phyloP scores from a whole-genome alignment of 1,140 invertebrate genomes.

The Plectus sambesii region DNA sequence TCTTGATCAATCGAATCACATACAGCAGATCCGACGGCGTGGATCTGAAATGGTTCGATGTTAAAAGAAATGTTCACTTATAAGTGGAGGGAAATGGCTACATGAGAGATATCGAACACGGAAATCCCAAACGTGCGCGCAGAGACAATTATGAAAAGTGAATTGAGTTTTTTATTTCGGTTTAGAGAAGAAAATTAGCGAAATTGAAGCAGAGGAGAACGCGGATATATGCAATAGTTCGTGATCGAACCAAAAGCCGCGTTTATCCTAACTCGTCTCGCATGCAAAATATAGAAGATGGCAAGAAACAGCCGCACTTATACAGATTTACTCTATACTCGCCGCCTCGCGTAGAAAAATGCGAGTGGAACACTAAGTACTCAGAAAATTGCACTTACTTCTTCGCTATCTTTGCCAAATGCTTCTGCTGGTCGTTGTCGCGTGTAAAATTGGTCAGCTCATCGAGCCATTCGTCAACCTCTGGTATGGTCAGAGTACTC shows the following conservation, averaged over 20 bases:
- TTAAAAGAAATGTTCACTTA: too few relatives aligned
- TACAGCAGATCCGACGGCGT: conserved; percentile 72
- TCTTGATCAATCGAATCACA: conserved; percentile 72
- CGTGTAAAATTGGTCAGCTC: conserved; percentile 63
- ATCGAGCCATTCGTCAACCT: conserved; percentile 64
- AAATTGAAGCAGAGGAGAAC: background rate
- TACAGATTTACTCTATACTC: too few relatives aligned
- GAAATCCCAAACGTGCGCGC: background rate
- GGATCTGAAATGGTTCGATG: conserved; percentile 62
- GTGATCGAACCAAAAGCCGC: background rate
- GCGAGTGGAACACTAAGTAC: conserved; percentile 2
- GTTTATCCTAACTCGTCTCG: background rate
- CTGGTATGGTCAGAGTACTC: too few relatives aligned
- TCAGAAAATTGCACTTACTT: conserved; percentile 46
- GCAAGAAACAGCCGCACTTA: too few relatives aligned
- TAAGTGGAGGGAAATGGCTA: too few relatives aligned
- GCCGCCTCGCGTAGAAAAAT: conserved; percentile 8
- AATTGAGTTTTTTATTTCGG: background rate
- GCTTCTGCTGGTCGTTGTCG: conserved; percentile 70
- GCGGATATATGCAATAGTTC: background rate
- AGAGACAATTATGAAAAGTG: conserved; percentile 1
- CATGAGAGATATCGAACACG: conserved; percentile 12
- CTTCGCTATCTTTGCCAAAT: conserved; percentile 61
- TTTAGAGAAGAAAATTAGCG: background rate
- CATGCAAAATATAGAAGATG: too few relatives aligned